Evolutionary conservation across 2,888 invertebrate species (phyloP).

Genomic region (Uropetala carovei): DNA sequence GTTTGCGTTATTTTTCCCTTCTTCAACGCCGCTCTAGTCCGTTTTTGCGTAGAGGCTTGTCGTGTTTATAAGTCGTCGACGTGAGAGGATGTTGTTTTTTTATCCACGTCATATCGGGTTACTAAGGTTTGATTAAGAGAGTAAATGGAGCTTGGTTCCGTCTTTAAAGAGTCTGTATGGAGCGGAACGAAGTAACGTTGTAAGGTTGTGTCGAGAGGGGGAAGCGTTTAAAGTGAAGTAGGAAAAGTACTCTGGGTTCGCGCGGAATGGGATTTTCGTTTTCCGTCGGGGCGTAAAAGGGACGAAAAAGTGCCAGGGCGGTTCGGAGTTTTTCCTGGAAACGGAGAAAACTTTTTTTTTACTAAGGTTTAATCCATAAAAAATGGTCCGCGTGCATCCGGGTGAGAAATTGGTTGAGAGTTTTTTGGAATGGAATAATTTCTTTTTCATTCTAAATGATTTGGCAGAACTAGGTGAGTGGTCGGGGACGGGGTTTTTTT

Average conservation of each 20-base stretch:
- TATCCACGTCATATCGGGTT: not conserved
- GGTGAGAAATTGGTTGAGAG: slow-evolving; percentile 55
- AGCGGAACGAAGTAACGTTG: not conserved
- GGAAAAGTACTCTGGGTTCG: slow-evolving; percentile 9
- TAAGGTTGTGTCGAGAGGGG: not conserved
- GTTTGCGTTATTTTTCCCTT: not conserved
- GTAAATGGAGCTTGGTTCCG: not conserved
- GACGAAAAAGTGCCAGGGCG: not conserved
- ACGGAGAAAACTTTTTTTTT: not conserved
- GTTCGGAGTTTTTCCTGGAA: too few species aligned
- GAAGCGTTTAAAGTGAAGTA: not conserved
- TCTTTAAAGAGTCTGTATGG: not conserved
- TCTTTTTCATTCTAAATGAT: slow-evolving; percentile 38
- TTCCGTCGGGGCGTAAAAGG: too few species aligned
- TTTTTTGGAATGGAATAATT: slow-evolving; percentile 50
- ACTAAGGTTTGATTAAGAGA: too few species aligned
- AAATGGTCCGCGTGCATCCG: slow-evolving; percentile 48
- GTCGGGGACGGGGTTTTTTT: not conserved
- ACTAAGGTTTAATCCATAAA: slow-evolving; percentile 34
- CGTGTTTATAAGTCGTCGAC: too few species aligned
- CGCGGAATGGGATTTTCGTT: not conserved
- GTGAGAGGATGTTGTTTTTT: not conserved
- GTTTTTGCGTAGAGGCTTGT: too few species aligned
- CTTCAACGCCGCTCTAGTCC: too few species aligned
- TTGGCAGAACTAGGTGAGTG: slow-evolving; percentile 42